phyloP scores from a whole-genome alignment of 1,140 invertebrate genomes.

The Papilio dardanus region DNA sequence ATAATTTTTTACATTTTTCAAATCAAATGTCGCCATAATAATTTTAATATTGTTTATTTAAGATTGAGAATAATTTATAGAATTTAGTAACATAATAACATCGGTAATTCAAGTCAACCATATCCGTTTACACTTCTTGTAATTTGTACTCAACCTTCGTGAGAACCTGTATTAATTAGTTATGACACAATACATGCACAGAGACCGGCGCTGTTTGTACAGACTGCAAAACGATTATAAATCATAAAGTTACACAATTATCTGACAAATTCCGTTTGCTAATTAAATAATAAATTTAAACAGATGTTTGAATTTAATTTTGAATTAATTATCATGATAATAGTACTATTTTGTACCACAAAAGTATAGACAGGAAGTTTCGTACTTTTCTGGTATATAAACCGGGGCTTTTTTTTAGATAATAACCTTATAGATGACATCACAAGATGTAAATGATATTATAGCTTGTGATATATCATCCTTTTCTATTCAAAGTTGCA shows the following conservation, averaged over 20 bases:
- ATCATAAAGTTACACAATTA: constrained; percentile 6
- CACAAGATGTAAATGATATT: background rate
- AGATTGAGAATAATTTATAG: too few relatives aligned
- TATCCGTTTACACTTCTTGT: constrained; percentile 4
- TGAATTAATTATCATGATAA: background rate
- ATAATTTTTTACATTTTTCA: too few relatives aligned
- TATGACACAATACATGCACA: background rate
- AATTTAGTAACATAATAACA: background rate
- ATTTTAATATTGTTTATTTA: too few relatives aligned
- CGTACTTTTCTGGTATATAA: background rate
- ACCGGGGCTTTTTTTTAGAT: too few relatives aligned
- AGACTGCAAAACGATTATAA: constrained; percentile 24
- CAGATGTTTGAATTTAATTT: background rate
- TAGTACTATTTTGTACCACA: background rate
- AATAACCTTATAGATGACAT: background rate
- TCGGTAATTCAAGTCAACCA: constrained; percentile 1
- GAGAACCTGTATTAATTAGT: constrained; percentile 22
- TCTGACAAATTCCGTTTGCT: constrained; percentile 6
- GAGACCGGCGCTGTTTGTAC: constrained; percentile 6
- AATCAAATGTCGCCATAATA: too few relatives aligned
- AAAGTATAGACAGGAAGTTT: background rate
- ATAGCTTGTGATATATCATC: too few relatives aligned
- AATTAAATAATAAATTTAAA: constrained; percentile 15
- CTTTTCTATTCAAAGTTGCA: too few relatives aligned
- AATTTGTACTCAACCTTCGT: constrained; percentile 9